Conservation (phyloP, 1,140 invertebrate genomes). For the Drosophila eugracilis region DNA sequence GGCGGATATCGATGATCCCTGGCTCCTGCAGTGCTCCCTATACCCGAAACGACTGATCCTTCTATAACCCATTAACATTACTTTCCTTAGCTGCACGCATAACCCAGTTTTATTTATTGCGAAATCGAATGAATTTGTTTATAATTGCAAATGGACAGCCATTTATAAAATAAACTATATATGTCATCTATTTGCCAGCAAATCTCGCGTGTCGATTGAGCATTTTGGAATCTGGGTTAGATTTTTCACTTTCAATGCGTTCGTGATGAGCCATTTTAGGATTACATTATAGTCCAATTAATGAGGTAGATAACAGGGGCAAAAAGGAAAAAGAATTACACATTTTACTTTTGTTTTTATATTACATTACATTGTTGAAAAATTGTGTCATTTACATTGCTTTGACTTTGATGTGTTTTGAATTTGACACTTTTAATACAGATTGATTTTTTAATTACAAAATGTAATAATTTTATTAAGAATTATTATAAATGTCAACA, state of each 20-base stretch:
- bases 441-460: neutral
- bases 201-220: constrained; percentile 45
- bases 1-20: constrained; percentile 47
- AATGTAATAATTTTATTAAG: neutral
- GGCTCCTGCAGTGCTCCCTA: neutral
- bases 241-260: constrained; percentile 42
- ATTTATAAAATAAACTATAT: constrained; percentile 50
- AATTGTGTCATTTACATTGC: too few species aligned
- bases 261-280: neutral
- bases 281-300: neutral
- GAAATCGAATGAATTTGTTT: constrained; percentile 28
- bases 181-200: constrained; percentile 41
- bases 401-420: too few species aligned
- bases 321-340: neutral
- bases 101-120: constrained; percentile 59
- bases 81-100: neutral
- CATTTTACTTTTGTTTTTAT: neutral
- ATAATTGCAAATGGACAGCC: constrained; percentile 40
- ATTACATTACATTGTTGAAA: neutral
- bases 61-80: neutral
- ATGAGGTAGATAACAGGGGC: neutral
- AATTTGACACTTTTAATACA: neutral
- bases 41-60: constrained; percentile 28
- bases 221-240: constrained; percentile 19
- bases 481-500: constrained; percentile 5